phyloP scores from a whole-genome alignment of 2,888 invertebrate species.

The Peribatodes rhomboidaria region DNA sequence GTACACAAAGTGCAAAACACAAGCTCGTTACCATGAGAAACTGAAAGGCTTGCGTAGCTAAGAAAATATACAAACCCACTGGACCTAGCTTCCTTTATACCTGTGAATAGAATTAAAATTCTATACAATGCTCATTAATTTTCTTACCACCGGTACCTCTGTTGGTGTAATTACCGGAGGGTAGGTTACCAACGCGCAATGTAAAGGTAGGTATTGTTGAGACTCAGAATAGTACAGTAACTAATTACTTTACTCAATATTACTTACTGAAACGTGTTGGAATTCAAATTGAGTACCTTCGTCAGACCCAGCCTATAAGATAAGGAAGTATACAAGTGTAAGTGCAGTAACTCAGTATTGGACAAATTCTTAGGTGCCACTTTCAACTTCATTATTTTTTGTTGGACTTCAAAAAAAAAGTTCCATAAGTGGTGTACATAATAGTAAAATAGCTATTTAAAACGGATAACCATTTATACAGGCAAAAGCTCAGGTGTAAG shows the following conservation, averaged over 20 bases:
- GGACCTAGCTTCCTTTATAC: background rate
- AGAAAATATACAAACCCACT: background rate
- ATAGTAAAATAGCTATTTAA: too few species aligned
- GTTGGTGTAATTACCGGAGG: background rate
- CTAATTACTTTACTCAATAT: background rate
- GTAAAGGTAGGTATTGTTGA: too few species aligned
- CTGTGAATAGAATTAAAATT: background rate
- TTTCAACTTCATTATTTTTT: too few species aligned
- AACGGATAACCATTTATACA: too few species aligned
- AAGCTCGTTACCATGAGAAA: background rate
- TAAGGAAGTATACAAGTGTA: too few species aligned
- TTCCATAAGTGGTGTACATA: too few species aligned
- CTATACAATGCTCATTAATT: background rate
- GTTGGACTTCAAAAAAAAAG: too few species aligned
- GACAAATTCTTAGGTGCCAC: too few species aligned
- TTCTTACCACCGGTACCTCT: background rate
- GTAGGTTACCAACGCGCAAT: too few species aligned
- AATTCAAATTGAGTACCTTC: background rate
- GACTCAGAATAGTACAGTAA: background rate
- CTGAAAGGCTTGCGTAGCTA: background rate
- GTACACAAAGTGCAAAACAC: too few species aligned
- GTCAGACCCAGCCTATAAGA: background rate
- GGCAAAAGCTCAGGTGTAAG: too few species aligned
- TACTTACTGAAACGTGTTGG: background rate
- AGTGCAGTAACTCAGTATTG: too few species aligned